Evolutionary conservation across 2,113 vertebrate genomes (phyloP), one percentile per base, ranked within the genome.

Genomic region (Pluvialis apricaria): DNA sequence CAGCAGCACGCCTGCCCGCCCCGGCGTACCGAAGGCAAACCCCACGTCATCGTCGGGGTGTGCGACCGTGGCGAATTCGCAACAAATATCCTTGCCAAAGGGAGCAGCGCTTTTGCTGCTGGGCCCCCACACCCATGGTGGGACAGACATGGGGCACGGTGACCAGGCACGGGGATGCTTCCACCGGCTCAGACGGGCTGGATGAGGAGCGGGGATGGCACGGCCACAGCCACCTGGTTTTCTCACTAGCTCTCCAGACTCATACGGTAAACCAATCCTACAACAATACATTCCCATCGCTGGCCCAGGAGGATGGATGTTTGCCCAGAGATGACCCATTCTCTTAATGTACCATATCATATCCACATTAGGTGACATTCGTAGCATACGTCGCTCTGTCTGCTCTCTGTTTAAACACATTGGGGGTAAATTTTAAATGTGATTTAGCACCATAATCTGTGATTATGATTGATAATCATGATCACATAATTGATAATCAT

Each of bases 381-480:
- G 89, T 4, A 91, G 94, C 96, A 95, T 95, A 97, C 3, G 81
- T 86, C 0, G 68, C 85, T 82, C 91, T 96, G 81, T 51, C 88
- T 94, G 97, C 57, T 92, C 94, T 89, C 94, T 86, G 82, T 73
- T 96, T 61, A 91, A 94, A 82, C 47, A 31, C 95, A 92, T 6
- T 83, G 81, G 58, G 95, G 80, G 83, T 86, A 97, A 95, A 91
- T 84, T 96, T 97, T 97, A 96, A 93, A 84, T 80, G 93, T 64
- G 77, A 97, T 94, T 93, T 95, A 96, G 92, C 80, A 91, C 92
- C 77, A 44, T 76, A 94, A 89, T n/a, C n/a, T n/a, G n/a, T n/a
- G n/a, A n/a, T n/a, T n/a, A n/a, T n/a, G n/a, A n/a, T n/a, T n/a
- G n/a, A n/a, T n/a, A n/a, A n/a, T n/a, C n/a, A n/a, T n/a, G n/a